These are phyloP conservation scores for Drosophila paramelanica DNA, from an alignment of 2,888 invertebrate genomes.

Conservation along the genomic window DNA sequence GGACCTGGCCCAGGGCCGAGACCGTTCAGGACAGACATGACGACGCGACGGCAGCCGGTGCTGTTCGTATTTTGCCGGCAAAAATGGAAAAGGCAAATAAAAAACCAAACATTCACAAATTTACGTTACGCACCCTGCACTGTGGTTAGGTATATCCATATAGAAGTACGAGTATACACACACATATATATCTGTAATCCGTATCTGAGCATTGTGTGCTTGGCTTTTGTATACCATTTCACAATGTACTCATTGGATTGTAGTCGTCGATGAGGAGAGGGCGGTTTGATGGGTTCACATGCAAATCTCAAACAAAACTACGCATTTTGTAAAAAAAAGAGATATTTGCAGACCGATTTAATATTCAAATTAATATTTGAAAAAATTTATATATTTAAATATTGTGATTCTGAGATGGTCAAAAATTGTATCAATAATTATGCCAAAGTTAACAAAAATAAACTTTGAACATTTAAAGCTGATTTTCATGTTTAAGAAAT, in stretches of 20 bases:
- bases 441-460: no score
- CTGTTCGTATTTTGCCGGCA: slow-evolving; percentile 57
- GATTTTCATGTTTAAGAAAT: no score
- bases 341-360: no score
- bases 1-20: slow-evolving; percentile 11
- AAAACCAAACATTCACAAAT: slow-evolving; percentile 39
- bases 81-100: slow-evolving; percentile 23
- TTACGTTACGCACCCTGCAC: slow-evolving; percentile 70
- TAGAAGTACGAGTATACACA: slow-evolving; percentile 20
- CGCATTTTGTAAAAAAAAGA: not conserved
- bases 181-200: slow-evolving; percentile 1
- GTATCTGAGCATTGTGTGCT: slow-evolving; percentile 21
- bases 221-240: slow-evolving; percentile 21
- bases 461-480: no score
- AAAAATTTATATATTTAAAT: no score
- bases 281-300: slow-evolving; percentile 3
- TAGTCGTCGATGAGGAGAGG: slow-evolving; percentile 21
- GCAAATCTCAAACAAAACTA: not conserved
- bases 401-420: no score
- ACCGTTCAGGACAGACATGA: slow-evolving; percentile 17
- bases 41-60: slow-evolving; percentile 24
- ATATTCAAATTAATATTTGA: no score
- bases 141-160: slow-evolving; percentile 1
- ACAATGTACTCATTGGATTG: slow-evolving; percentile 18
- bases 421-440: no score